phyloP scores from a whole-genome alignment of 2,797 vertebrate genomes.

The Babyrousa celebensis region DNA sequence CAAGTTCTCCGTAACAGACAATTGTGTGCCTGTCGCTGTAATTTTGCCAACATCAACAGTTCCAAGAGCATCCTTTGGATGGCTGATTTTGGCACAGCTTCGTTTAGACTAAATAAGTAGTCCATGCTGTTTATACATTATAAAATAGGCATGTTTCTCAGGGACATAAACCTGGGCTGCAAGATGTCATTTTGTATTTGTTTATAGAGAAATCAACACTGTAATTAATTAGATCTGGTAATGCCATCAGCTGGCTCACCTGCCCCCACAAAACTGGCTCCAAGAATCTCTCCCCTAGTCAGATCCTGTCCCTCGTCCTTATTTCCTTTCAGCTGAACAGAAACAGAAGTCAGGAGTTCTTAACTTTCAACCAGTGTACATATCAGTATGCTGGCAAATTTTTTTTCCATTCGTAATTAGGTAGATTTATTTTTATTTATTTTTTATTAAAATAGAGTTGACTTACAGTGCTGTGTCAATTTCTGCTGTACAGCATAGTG shows the following conservation, averaged over 20 bases:
- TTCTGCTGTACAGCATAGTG: too few species aligned
- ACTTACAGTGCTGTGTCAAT: too few species aligned
- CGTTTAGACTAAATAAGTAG: not conserved
- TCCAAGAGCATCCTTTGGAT: not conserved
- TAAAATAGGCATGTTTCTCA: slow-evolving; percentile 37
- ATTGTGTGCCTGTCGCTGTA: not conserved
- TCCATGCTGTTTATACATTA: not conserved
- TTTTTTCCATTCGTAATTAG: too few species aligned
- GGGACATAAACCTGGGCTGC: not conserved
- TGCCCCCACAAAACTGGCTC: not conserved
- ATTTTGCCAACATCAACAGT: not conserved
- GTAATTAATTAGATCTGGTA: slow-evolving; percentile 24
- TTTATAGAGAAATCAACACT: slow-evolving; percentile 58
- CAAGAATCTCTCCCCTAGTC: not conserved
- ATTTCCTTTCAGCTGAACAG: not conserved
- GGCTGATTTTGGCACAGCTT: slow-evolving; percentile 4
- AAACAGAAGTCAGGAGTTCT: not conserved
- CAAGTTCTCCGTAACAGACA: not conserved
- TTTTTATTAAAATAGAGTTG: too few species aligned
- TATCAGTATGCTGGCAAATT: not conserved
- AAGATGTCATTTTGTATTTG: slow-evolving; percentile 52
- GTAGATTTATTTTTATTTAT: too few species aligned
- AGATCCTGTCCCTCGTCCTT: not conserved
- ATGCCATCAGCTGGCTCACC: slow-evolving; percentile 1
- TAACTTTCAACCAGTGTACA: not conserved